Evolutionary conservation across 1,140 invertebrate genomes (phyloP).

Genomic region (Acromyrmex echinatior): DNA sequence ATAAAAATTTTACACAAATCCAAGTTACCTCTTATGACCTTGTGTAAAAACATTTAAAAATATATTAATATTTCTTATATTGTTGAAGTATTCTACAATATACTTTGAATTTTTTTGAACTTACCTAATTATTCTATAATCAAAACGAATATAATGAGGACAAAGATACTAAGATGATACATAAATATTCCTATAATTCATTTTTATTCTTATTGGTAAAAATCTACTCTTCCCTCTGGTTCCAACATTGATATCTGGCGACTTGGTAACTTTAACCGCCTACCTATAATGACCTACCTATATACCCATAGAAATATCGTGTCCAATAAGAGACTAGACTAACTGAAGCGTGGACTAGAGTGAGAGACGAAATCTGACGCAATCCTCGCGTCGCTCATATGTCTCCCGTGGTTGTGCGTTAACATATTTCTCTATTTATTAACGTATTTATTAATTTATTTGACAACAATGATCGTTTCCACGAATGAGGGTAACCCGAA

Average conservation of each 20-base stretch:
- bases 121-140: not conserved
- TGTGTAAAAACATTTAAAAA: not conserved
- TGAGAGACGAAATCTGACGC: not conserved
- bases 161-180: not conserved
- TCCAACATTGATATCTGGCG: not conserved
- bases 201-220: not conserved
- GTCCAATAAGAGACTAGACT: not conserved
- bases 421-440: constrained; percentile 83
- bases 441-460: constrained; percentile 83
- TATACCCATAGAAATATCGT: not conserved
- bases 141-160: no score
- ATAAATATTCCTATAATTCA: not conserved
- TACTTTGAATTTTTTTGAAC: not conserved
- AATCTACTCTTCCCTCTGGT: not conserved
- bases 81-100: not conserved
- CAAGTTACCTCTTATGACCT: not conserved
- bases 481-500: constrained; percentile 92
- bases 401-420: constrained; percentile 77
- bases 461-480: constrained; percentile 88
- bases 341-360: no score
- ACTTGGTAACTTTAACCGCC: not conserved
- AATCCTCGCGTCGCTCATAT: constrained; percentile 74
- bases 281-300: no score
- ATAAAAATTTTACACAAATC: not conserved
- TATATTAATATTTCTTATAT: constrained; percentile 17